These are phyloP conservation scores for Platycercus adscitus DNA, from an alignment of 2,113 vertebrate species.

Conservation along the genomic window DNA sequence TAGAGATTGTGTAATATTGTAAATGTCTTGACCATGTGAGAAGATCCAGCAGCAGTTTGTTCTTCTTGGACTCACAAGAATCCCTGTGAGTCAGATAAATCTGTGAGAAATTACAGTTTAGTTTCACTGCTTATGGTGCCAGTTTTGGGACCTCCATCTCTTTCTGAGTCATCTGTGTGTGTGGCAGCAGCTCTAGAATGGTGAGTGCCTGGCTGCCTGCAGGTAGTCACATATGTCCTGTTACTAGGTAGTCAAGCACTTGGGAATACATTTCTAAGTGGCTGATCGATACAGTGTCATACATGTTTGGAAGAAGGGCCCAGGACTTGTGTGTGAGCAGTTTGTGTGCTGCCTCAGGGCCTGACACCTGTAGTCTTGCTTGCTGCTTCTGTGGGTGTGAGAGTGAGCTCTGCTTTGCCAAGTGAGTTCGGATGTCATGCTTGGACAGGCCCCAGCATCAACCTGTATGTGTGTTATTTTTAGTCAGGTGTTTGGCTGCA, in stretches of 20 bases:
- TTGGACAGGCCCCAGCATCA: not conserved
- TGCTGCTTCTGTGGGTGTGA: not conserved
- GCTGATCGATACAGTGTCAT: not conserved
- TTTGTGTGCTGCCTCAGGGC: not conserved
- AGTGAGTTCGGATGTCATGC: not conserved
- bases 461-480: not conserved
- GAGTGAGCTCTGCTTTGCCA: not conserved
- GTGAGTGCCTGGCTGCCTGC: not conserved
- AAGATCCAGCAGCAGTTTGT: not conserved
- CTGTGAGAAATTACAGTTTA: not conserved
- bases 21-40: not conserved
- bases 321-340: fast-evolving
- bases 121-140: not conserved
- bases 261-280: not conserved
- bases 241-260: not conserved
- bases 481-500: not conserved
- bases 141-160: not conserved
- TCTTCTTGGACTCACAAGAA: not conserved
- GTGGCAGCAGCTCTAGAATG: not conserved
- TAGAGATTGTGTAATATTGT: not conserved
- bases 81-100: not conserved
- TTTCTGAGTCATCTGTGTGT: not conserved
- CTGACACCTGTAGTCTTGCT: not conserved
- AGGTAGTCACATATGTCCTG: not conserved
- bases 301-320: not conserved